Conservation (phyloP, 2,888 invertebrate species). For the Stramonita haemastoma region DNA sequence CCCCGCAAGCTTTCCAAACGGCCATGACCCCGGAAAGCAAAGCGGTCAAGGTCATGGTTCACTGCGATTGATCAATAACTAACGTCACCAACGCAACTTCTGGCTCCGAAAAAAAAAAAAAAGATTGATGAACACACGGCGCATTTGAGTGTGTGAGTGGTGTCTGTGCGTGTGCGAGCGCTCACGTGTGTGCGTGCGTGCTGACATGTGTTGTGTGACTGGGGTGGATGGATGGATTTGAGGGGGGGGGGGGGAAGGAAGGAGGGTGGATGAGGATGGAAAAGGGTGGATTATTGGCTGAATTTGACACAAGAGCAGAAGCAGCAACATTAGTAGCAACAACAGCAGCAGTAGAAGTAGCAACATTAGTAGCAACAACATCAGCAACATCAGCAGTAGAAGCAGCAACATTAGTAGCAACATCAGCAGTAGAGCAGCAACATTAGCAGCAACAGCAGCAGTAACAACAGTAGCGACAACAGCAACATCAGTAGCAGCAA, state of each 20-base stretch:
- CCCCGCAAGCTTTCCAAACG: conserved; percentile 89
- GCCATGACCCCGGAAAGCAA: conserved; percentile 84
- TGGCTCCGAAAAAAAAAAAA: background rate
- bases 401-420: background rate
- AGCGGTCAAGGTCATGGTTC: conserved; percentile 91
- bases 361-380: no score
- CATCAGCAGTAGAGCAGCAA: background rate
- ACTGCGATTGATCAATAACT: conserved; percentile 78
- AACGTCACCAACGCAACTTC: background rate
- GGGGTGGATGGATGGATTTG: background rate
- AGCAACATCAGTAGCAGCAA: no score
- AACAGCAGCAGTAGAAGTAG: background rate
- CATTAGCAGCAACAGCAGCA: background rate
- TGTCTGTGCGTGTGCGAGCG: no score
- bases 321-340: no score
- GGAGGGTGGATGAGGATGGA: no score
- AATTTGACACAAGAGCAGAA: no score
- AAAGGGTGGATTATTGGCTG: no score
- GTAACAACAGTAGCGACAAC: no score
- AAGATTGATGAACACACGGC: background rate
- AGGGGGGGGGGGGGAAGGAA: background rate
- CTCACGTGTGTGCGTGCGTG: no score
- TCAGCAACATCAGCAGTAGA: no score
- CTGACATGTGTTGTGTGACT: no score
- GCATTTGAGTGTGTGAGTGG: background rate